A percentile compares a stretch with the other conserved stretches of the same genome.
Evolutionary conservation across 2,113 vertebrate genomes (phyloP).

Genomic region (Paramisgurnus dabryanus): DNA sequence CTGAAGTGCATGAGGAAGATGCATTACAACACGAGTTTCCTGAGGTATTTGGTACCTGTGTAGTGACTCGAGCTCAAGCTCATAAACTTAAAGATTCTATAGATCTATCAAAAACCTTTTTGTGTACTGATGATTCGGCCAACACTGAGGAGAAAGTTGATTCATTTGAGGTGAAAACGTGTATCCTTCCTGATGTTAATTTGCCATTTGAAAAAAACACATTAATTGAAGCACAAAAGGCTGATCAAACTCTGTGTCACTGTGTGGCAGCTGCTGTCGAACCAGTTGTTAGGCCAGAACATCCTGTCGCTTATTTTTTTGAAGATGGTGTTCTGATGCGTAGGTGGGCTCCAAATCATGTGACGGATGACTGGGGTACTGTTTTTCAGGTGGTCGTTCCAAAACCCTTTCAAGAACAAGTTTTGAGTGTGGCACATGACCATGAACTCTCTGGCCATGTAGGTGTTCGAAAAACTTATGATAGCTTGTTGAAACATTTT

Average conservation of each 20-base stretch:
- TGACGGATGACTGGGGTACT: no score
- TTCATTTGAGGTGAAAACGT: not conserved
- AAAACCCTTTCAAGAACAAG: no score
- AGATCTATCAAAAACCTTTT: slow-evolving; percentile 4
- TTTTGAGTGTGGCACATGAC: no score
- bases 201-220: not conserved
- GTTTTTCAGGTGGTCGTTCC: no score
- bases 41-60: not conserved
- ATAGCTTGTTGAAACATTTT: not conserved
- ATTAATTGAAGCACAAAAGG: not conserved
- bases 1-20: not conserved
- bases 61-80: not conserved
- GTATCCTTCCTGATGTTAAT: not conserved
- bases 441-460: no score
- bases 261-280: no score
- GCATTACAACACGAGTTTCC: not conserved
- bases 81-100: not conserved
- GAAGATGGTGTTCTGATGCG: no score
- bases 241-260: no score
- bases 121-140: not conserved
- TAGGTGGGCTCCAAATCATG: no score
- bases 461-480: no score
- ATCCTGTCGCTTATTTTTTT: no score
- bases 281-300: no score
- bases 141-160: not conserved